Conservation (phyloP, 2,113 vertebrate genomes). For the Ellobius talpinus region DNA sequence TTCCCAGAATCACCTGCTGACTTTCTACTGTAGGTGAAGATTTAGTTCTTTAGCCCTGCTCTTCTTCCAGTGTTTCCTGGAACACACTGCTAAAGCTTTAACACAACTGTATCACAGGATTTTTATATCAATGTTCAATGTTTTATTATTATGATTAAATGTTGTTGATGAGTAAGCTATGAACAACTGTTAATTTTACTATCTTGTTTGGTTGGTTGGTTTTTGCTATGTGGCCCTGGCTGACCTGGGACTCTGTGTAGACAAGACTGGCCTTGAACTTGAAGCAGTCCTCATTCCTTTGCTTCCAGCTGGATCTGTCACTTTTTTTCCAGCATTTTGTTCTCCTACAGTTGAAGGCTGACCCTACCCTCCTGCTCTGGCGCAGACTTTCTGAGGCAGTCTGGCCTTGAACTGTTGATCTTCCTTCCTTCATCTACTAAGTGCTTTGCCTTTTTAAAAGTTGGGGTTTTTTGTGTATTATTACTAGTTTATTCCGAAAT, state of each 20-base stretch:
- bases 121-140: conserved; percentile 23
- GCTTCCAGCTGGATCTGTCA: neutral
- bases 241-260: neutral
- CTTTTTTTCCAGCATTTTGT: neutral
- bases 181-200: neutral
- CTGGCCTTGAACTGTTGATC: neutral
- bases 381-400: neutral
- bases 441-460: neutral
- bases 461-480: neutral
- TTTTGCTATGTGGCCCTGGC: neutral
- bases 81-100: neutral
- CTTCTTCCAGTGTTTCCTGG: neutral
- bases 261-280: neutral
- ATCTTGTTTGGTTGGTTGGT: neutral
- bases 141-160: conserved; percentile 28
- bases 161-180: conserved; percentile 24
- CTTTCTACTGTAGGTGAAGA: neutral
- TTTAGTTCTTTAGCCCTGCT: conserved; percentile 5
- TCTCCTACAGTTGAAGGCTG: neutral
- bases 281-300: neutral
- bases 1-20: neutral
- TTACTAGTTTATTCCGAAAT: conserved; percentile 42
- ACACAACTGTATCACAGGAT: neutral
- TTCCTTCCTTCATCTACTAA: neutral
- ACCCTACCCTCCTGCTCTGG: neutral